These are phyloP conservation scores for Coleophora deauratella DNA, from an alignment of 2,888 invertebrate genomes.

Conservation along the genomic window DNA sequence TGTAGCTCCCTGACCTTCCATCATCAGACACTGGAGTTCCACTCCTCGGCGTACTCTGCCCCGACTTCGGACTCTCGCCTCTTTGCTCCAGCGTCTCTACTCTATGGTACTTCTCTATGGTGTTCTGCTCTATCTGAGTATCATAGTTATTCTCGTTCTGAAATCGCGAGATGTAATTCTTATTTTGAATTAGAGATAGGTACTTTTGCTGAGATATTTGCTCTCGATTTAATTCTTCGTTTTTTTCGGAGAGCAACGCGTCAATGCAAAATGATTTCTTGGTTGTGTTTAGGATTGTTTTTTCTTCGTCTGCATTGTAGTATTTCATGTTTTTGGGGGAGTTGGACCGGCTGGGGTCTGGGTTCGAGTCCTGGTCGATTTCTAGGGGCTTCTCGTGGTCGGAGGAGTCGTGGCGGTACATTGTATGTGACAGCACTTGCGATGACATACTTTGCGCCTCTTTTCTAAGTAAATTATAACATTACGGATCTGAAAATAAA, in stretches of 20 bases:
- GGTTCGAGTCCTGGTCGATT: constrained; percentile 52
- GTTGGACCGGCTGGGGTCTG: constrained; percentile 45
- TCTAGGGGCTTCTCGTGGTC: constrained; percentile 46
- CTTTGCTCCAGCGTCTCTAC: constrained; percentile 19
- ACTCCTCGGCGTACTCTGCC: constrained; percentile 49
- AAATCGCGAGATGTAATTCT: constrained; percentile 47
- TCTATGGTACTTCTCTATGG: constrained; percentile 48
- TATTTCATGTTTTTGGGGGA: constrained; percentile 59
- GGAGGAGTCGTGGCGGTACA: constrained; percentile 46
- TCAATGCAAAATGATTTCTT: constrained; percentile 94
- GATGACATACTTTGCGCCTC: constrained; percentile 27
- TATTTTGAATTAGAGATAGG: constrained; percentile 51
- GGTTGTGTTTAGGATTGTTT: constrained; percentile 47
- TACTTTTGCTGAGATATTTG: constrained; percentile 56
- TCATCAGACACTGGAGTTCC: constrained; percentile 70
- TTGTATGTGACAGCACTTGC: constrained; percentile 32
- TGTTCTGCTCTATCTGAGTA: constrained; percentile 58
- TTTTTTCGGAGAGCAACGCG: constrained; percentile 81
- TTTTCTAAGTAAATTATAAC: background rate
- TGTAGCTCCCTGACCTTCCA: constrained; percentile 79
- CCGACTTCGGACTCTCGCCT: constrained; percentile 38
- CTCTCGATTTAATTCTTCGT: constrained; percentile 43
- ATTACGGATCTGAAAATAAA: too few relatives aligned
- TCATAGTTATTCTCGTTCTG: constrained; percentile 55
- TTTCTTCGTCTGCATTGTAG: constrained; percentile 39